phyloP scores from a whole-genome alignment of 92 coral and sea anemone species.

The Zoanthus sociatus region DNA sequence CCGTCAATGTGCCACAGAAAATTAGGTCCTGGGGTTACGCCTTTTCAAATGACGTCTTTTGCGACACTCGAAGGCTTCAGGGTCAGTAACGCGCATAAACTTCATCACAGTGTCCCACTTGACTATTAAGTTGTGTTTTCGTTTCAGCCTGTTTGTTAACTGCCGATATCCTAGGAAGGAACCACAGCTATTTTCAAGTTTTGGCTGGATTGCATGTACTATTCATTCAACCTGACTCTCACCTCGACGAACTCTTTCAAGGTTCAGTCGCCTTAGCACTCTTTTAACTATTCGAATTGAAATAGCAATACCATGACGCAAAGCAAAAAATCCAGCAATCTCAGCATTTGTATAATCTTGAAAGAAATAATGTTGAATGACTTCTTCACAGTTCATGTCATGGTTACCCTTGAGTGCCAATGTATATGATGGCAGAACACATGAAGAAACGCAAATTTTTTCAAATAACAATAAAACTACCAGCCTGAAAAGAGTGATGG shows the following conservation, averaged over 20 bases:
- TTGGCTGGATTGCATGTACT: slow-evolving; percentile 50
- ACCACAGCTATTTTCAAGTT: slow-evolving; percentile 45
- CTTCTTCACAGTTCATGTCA: slow-evolving; percentile 23
- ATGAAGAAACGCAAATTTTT: neutral
- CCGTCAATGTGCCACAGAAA: slow-evolving; percentile 58
- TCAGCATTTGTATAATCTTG: slow-evolving; percentile 50
- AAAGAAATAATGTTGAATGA: slow-evolving; percentile 24
- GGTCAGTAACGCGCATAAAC: slow-evolving; percentile 51
- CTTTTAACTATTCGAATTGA: slow-evolving; percentile 56
- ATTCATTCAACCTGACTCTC: slow-evolving; percentile 49
- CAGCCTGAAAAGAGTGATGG: too few relatives aligned
- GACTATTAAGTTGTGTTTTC: slow-evolving; percentile 46
- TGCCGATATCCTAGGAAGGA: slow-evolving; percentile 62
- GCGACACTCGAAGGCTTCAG: slow-evolving; percentile 61
- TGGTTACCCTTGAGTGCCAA: slow-evolving; percentile 9
- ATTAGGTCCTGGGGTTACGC: slow-evolving; percentile 50
- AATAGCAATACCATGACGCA: slow-evolving; percentile 15
- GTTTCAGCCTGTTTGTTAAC: slow-evolving; percentile 49
- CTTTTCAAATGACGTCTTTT: slow-evolving; percentile 39
- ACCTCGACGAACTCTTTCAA: slow-evolving; percentile 38
- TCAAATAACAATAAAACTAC: too few relatives aligned
- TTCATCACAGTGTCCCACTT: slow-evolving; percentile 59
- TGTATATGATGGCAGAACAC: neutral
- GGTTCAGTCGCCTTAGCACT: slow-evolving; percentile 35
- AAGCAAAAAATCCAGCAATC: slow-evolving; percentile 40